Evolutionary conservation across 2,113 vertebrate species (phyloP).

Genomic region (Periophthalmodon schlosseri): DNA sequence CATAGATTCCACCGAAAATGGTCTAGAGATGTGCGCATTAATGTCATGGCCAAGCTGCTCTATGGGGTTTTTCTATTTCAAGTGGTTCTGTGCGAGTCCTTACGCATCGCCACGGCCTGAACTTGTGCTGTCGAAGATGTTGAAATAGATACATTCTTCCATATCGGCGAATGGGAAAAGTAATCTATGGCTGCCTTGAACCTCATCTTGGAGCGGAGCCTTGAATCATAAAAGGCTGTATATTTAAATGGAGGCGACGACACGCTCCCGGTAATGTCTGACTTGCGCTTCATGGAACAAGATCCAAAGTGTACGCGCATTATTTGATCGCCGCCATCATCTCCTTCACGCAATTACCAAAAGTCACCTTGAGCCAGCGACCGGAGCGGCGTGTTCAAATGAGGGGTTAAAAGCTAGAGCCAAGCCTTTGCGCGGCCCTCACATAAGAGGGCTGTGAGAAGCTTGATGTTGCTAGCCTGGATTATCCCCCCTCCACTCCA

Average conservation of each 20-base stretch:
- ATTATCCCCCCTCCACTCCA: constrained; percentile 48
- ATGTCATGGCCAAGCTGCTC: neutral
- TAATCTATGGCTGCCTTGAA: constrained; percentile 1
- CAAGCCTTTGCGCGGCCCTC: constrained; percentile 50
- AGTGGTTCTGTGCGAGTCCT: constrained; percentile 10
- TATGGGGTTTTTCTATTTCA: neutral
- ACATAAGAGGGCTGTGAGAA: constrained; percentile 66
- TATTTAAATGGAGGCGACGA: constrained; percentile 6
- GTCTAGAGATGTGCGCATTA: neutral
- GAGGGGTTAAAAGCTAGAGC: constrained; percentile 43
- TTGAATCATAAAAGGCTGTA: constrained; percentile 15
- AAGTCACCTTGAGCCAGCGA: constrained; percentile 65
- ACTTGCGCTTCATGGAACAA: constrained; percentile 22
- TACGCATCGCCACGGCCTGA: neutral
- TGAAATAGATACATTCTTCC: constrained; percentile 16
- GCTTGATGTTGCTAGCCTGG: constrained; percentile 58
- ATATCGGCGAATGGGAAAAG: neutral
- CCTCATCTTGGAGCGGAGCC: neutral
- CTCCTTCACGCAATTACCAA: constrained; percentile 49
- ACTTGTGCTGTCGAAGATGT: neutral
- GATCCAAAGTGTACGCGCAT: constrained; percentile 32
- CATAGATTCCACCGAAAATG: neutral
- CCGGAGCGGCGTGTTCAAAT: constrained; percentile 40
- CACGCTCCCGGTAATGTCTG: neutral
- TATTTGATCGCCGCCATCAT: constrained; percentile 14